Evolutionary conservation across 2,113 vertebrate genomes (phyloP).

Genomic region (Geothlypis trichas): DNA sequence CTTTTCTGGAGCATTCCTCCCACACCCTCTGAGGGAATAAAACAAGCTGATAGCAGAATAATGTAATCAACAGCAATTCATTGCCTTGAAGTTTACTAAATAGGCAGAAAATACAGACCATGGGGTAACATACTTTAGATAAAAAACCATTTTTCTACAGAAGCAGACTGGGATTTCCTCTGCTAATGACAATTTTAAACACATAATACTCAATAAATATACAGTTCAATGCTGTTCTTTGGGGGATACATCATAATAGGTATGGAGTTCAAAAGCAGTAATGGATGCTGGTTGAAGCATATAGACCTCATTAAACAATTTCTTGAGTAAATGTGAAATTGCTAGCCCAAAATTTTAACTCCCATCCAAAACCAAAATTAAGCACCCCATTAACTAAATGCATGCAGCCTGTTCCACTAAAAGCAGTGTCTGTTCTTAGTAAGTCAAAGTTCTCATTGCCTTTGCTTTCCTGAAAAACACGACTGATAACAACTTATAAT

Average conservation of each 20-base stretch:
- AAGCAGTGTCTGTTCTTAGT: fast-evolving
- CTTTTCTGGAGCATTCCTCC: not conserved
- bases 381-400: not conserved
- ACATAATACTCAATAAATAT: not conserved
- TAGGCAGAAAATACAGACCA: not conserved
- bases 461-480: not conserved
- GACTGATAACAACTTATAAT: not conserved
- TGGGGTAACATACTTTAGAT: not conserved
- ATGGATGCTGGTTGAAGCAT: not conserved
- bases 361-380: not conserved
- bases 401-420: not conserved
- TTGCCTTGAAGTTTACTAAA: not conserved
- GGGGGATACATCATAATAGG: not conserved
- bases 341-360: not conserved
- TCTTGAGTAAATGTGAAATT: not conserved
- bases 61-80: constrained; percentile 33
- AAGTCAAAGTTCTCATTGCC: not conserved
- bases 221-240: not conserved
- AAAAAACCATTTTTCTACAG: not conserved
- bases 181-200: not conserved
- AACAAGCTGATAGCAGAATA: constrained; percentile 11
- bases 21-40: not conserved
- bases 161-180: not conserved
- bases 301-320: not conserved
- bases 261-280: not conserved